Evolutionary conservation across 2,113 vertebrate species (phyloP).

Genomic region (Oxyura jamaicensis): DNA sequence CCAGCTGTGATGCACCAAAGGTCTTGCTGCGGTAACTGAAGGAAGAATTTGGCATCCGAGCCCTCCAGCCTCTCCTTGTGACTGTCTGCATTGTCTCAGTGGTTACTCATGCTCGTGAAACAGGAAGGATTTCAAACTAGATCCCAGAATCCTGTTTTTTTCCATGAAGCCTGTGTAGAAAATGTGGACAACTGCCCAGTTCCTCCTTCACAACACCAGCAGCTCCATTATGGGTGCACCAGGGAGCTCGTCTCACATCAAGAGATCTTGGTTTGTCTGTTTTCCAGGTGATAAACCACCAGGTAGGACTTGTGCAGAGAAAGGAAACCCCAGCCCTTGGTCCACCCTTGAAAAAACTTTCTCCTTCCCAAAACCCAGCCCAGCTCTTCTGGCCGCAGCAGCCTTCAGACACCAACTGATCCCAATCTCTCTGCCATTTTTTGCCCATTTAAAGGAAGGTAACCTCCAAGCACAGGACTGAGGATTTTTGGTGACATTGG

Average conservation of each 20-base stretch:
- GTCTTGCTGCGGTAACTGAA: neutral
- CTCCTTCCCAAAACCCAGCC: neutral
- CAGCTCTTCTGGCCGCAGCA: neutral
- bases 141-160: neutral
- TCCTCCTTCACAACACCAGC: neutral
- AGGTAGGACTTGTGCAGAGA: neutral
- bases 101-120: neutral
- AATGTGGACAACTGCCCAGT: neutral
- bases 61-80: neutral
- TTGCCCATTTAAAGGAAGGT: neutral
- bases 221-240: neutral
- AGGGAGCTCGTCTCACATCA: neutral
- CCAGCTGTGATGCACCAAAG: neutral
- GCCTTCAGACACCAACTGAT: neutral
- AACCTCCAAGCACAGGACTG: neutral
- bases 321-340: neutral
- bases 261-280: neutral
- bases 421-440: accelerated
- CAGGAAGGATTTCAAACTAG: neutral
- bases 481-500: neutral
- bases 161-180: neutral
- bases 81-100: neutral
- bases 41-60: neutral
- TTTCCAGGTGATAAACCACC: neutral
- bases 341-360: neutral